Base-by-base conservation (phyloP, 2,797 vertebrate genomes). In the Anniella stebbinsi region DNA sequence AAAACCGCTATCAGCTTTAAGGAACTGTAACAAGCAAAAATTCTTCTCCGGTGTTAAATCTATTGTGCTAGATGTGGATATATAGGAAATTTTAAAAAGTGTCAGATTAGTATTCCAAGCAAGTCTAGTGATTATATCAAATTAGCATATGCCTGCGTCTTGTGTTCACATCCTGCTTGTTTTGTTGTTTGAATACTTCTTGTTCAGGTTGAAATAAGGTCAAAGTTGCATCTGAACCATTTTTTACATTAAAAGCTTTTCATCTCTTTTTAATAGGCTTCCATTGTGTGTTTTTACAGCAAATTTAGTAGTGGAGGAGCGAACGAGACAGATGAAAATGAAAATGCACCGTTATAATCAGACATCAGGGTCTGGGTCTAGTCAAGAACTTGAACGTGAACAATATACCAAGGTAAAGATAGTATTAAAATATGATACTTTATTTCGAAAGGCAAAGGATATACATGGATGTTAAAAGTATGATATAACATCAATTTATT, bases 271-370 rank as follows among this genome's bases (percentile, higher is more conserved):
- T 97, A 97, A 97, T 95, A 92, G 80, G 83, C 94, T 97, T 95
- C 96, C 96, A 94, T 98, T 98, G 91, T 97, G 95, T 97, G 97
- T 98, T 97, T 97, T 97, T 97, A 92, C 98, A 98, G 97, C 97
- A 98, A 99, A 98, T 95, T 98, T 99, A 94, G 98, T 98, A 93
- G 98, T 98, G 94, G 99, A 99, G 94, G 99, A 99, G 91, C 97
- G 98, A 94, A 97, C 98, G 7, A 98, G 98, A 97, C 98, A 98
- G 97, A 96, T 99, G 97, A 98, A 98, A 97, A 98, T 98, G 97
- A 99, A 99, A 98, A 96, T 98, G 95, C 98, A 98, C 94, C 97
- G 98, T 96, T 98, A 98, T 97, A 98, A 98, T 96, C 98, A 98
- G 97, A 98, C 98, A 93, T 96, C 98, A 96, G 97, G 98, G 96